These are phyloP conservation scores for Rousettus leschenaultii DNA, from an alignment of 2,113 vertebrate species.

Conservation along the genomic window DNA sequence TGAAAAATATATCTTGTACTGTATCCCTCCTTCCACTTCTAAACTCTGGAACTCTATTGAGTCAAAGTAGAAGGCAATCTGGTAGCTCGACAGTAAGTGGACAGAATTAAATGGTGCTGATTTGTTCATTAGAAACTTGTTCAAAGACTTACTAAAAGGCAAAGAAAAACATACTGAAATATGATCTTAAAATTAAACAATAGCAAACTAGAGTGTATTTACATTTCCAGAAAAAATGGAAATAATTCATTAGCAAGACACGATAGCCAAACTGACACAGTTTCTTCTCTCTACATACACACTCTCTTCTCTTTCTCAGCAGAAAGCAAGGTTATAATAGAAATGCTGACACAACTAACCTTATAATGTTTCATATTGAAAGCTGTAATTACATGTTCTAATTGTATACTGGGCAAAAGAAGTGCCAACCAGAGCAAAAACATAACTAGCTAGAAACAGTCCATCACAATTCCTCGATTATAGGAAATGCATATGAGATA, in stretches of 20 bases:
- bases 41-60: background rate
- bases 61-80: background rate
- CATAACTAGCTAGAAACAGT: constrained; percentile 75
- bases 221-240: constrained; percentile 1
- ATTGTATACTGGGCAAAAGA: constrained; percentile 64
- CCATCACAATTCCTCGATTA: constrained; percentile 80
- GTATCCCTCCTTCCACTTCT: background rate
- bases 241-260: constrained; percentile 38
- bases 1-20: background rate
- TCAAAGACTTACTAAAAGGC: background rate
- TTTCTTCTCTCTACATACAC: background rate
- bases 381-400: constrained; percentile 68
- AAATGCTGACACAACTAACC: constrained; percentile 70
- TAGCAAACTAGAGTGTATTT: constrained; percentile 25
- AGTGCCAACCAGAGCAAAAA: constrained; percentile 70
- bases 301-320: background rate
- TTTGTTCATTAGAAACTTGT: background rate
- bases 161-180: constrained; percentile 23
- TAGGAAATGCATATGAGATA: constrained; percentile 77
- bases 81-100: background rate
- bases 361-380: constrained; percentile 56
- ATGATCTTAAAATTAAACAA: background rate
- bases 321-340: constrained; percentile 49
- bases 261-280: background rate
- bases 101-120: background rate